Evolutionary conservation across 2,113 vertebrate genomes (phyloP).

Genomic region (Craseonycteris thonglongyai): DNA sequence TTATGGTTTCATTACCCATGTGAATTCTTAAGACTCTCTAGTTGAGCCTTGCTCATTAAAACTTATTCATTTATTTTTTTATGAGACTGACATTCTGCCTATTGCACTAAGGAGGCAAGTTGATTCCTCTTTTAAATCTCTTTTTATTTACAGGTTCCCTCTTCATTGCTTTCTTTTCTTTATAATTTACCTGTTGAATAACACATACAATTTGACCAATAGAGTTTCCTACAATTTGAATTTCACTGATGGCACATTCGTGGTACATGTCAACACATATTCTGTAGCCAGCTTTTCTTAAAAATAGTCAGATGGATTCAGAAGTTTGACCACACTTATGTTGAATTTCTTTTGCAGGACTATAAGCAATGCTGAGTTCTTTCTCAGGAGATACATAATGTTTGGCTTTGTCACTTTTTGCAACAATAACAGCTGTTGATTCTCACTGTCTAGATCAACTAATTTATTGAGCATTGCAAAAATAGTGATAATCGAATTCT

Average conservation of each 20-base stretch:
- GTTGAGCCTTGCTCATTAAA: neutral
- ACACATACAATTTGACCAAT: neutral
- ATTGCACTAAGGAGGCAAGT: no score
- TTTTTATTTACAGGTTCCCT: neutral
- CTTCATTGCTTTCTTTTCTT: neutral
- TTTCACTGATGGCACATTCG: neutral
- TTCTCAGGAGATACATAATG: neutral
- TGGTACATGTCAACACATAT: neutral
- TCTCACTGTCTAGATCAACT: conserved; percentile 5
- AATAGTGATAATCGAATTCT: neutral
- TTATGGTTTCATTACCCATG: neutral
- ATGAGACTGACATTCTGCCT: no score
- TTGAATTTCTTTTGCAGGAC: neutral
- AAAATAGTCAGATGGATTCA: neutral
- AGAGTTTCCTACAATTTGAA: neutral
- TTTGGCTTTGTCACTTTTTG: conserved; percentile 8
- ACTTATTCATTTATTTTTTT: neutral
- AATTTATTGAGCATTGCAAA: neutral
- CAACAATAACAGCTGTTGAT: neutral
- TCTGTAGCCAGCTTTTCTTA: neutral
- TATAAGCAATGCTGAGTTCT: neutral
- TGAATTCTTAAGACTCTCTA: neutral
- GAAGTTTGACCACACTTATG: neutral
- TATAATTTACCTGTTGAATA: neutral
- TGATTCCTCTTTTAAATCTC: neutral